These are phyloP conservation scores for Stratiomys singularior DNA, from an alignment of 2,888 invertebrate genomes.

Conservation along the genomic window DNA sequence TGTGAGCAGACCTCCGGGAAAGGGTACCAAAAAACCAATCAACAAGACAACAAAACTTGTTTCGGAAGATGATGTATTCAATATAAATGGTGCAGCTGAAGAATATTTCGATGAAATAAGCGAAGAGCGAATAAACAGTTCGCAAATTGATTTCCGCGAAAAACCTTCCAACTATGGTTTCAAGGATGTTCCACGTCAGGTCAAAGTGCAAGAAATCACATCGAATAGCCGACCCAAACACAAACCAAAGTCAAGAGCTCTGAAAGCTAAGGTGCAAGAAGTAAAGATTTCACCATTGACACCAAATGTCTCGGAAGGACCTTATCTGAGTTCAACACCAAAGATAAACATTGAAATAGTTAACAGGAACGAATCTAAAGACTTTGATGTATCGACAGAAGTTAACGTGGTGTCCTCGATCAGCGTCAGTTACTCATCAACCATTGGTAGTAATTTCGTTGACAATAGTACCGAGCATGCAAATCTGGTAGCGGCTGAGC, in stretches of 20 bases:
- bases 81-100: slow-evolving; percentile 70
- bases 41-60: slow-evolving; percentile 67
- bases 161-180: background rate
- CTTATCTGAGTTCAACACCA: background rate
- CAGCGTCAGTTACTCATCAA: background rate
- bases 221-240: slow-evolving; percentile 31
- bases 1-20: slow-evolving; percentile 37
- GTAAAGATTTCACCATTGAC: background rate
- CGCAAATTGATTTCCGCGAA: background rate
- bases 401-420: background rate
- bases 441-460: background rate
- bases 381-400: background rate
- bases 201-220: slow-evolving; percentile 5
- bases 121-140: slow-evolving; percentile 6
- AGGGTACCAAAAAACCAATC: slow-evolving; percentile 68
- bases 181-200: background rate
- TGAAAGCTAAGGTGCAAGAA: background rate
- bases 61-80: slow-evolving; percentile 72
- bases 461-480: background rate
- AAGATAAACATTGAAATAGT: slow-evolving; percentile 17
- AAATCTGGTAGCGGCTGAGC: background rate
- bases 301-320: background rate
- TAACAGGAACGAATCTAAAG: background rate
- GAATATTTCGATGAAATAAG: slow-evolving; percentile 46
- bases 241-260: background rate